A percentile compares a stretch with the other conserved stretches of the same genome.
These are phyloP conservation scores for Hylaeus anthracinus DNA, from an alignment of 1,140 invertebrate genomes.

Conservation along the genomic window DNA sequence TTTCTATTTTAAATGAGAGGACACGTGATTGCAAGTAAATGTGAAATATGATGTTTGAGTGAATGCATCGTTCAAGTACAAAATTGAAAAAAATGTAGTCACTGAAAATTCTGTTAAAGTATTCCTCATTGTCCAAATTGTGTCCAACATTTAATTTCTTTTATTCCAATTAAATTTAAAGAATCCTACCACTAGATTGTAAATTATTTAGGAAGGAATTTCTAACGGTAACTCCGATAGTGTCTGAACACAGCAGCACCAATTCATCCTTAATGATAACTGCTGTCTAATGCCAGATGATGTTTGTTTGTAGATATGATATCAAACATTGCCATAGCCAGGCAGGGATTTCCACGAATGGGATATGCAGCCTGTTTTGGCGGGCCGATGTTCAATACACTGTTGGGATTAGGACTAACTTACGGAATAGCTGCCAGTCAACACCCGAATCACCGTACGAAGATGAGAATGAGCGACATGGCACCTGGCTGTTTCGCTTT, in stretches of 20 bases:
- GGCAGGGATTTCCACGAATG: constrained; percentile 85
- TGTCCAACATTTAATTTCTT: too few relatives aligned
- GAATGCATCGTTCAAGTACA: too few relatives aligned
- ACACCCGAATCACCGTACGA: constrained; percentile 56
- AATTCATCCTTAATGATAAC: not conserved
- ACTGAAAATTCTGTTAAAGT: too few relatives aligned
- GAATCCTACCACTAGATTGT: too few relatives aligned
- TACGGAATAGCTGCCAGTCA: constrained; percentile 64
- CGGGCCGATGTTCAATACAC: constrained; percentile 86
- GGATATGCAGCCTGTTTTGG: constrained; percentile 87
- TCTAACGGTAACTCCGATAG: not conserved
- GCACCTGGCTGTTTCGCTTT: constrained; percentile 75
- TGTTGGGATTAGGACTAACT: constrained; percentile 76
- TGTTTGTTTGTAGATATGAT: constrained; percentile 83
- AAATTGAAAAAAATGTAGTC: too few relatives aligned
- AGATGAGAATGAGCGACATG: constrained; percentile 74
- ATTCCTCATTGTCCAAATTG: too few relatives aligned
- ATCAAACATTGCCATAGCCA: constrained; percentile 84
- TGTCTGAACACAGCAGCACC: not conserved
- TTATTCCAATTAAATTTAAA: too few relatives aligned
- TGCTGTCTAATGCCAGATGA: not conserved
- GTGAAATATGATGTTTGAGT: too few relatives aligned
- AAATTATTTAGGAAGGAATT: not conserved
- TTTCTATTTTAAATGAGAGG: too few relatives aligned
- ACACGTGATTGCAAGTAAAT: too few relatives aligned